Evolutionary conservation across 2,113 vertebrate species (phyloP).

Genomic region (Gobiocypris rarus): DNA sequence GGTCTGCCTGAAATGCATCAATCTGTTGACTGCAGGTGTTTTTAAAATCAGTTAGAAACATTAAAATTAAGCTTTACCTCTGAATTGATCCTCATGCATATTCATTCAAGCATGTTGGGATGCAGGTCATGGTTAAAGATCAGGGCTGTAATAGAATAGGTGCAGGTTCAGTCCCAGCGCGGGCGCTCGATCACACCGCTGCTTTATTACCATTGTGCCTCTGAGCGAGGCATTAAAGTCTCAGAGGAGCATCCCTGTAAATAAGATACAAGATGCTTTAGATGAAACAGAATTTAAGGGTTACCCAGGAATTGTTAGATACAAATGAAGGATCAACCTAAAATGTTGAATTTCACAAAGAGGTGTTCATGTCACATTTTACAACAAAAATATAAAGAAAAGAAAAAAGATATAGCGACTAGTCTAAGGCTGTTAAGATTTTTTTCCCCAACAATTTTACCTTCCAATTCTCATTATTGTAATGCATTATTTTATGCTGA

Average conservation of each 20-base stretch:
- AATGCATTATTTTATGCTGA: too few relatives aligned
- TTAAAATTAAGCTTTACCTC: neutral
- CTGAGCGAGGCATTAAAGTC: neutral
- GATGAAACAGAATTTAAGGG: neutral
- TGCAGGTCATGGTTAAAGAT: neutral
- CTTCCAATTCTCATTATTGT: too few relatives aligned
- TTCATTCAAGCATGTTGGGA: neutral
- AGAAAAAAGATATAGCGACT: neutral
- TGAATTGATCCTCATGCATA: neutral
- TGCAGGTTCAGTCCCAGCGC: neutral
- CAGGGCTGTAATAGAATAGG: neutral
- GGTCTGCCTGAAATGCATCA: neutral
- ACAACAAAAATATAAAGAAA: neutral
- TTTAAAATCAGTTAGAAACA: neutral
- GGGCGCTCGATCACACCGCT: too few relatives aligned
- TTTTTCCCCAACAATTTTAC: too few relatives aligned
- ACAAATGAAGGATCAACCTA: neutral
- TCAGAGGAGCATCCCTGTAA: neutral
- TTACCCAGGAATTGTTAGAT: neutral
- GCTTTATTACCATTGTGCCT: neutral
- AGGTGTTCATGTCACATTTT: neutral
- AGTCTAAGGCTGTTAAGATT: too few relatives aligned
- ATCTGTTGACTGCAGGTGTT: neutral
- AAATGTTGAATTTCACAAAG: neutral
- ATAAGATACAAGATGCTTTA: neutral